These are phyloP conservation scores for Euura saliciscinereae DNA, from an alignment of 1,140 invertebrate genomes.

Conservation along the genomic window DNA sequence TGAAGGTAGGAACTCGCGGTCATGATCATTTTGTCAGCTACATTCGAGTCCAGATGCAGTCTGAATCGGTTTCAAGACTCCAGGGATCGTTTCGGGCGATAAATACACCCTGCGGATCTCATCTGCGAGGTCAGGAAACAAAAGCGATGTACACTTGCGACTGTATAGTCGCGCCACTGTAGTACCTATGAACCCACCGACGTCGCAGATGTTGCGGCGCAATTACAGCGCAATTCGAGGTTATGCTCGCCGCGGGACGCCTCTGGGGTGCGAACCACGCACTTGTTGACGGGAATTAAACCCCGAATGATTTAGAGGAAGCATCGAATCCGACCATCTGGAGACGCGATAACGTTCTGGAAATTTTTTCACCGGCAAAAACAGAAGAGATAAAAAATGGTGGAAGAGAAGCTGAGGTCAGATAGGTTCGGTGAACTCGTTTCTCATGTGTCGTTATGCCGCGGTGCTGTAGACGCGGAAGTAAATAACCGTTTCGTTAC, in stretches of 20 bases:
- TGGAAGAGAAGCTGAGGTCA: neutral
- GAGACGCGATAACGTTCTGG: no score
- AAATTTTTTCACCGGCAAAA: no score
- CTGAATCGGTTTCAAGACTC: neutral
- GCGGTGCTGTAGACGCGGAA: neutral
- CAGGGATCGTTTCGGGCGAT: neutral
- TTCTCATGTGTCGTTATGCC: neutral
- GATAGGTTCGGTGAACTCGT: neutral
- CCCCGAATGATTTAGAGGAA: neutral
- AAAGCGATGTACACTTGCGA: neutral
- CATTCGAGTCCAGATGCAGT: neutral
- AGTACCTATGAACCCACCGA: neutral
- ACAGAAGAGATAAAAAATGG: neutral
- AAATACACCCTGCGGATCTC: neutral
- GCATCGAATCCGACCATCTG: neutral
- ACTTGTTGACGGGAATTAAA: neutral
- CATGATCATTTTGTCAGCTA: no score
- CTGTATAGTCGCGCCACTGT: neutral
- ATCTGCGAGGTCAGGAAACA: neutral
- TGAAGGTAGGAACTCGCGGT: no score
- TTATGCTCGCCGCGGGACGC: neutral
- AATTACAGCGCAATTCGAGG: slow-evolving; percentile 6
- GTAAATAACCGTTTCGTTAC: neutral
- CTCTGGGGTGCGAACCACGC: neutral
- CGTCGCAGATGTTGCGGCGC: slow-evolving; percentile 4